Conservation (phyloP, 2,113 vertebrate species). For the Catharus bicknelli region DNA sequence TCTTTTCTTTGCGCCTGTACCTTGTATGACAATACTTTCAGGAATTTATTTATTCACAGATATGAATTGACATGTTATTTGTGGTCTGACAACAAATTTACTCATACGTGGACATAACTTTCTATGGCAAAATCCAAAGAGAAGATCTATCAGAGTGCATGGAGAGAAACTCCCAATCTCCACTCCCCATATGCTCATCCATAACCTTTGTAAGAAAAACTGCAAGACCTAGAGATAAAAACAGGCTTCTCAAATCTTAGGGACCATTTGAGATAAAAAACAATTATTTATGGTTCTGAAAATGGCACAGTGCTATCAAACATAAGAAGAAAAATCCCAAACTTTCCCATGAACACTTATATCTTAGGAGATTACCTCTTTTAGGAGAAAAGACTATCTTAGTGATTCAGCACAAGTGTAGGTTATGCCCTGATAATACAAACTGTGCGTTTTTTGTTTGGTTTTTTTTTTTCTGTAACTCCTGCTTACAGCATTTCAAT, state of each 20-base stretch:
- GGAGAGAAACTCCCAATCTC: background rate
- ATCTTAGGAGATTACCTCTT: background rate
- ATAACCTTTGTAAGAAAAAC: background rate
- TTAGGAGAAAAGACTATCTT: background rate
- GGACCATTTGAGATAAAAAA: background rate
- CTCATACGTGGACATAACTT: background rate
- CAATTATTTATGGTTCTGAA: background rate
- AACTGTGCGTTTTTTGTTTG: background rate
- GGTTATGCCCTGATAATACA: background rate
- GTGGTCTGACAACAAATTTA: background rate
- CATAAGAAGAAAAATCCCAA: background rate
- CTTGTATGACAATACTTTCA: background rate
- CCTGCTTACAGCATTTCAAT: background rate
- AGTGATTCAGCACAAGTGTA: background rate
- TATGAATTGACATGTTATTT: background rate
- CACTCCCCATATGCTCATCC: background rate
- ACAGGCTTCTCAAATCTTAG: background rate
- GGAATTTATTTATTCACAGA: background rate
- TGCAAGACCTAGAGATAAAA: background rate
- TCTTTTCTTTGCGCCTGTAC: background rate
- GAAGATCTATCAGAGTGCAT: accelerated
- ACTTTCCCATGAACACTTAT: background rate
- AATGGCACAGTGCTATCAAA: accelerated
- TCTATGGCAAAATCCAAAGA: background rate
- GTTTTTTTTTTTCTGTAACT: background rate